Evolutionary conservation across 2,113 vertebrate genomes (phyloP).

Genomic region (Zosterops lateralis): DNA sequence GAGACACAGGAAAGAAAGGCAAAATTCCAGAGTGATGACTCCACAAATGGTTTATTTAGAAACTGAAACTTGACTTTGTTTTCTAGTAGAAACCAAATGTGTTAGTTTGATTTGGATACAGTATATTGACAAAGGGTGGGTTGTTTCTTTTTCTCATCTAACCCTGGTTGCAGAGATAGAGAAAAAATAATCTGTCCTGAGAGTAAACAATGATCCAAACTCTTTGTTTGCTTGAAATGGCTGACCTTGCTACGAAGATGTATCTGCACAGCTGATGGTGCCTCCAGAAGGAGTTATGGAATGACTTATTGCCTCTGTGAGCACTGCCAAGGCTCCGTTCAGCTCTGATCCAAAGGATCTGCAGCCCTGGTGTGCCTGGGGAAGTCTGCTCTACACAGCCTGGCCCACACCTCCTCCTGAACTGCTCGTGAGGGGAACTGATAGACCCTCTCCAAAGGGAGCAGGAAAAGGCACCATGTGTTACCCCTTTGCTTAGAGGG

Average conservation of each 20-base stretch:
- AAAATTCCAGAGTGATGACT: neutral
- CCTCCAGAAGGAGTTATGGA: neutral
- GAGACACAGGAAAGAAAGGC: neutral
- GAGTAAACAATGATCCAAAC: conserved; percentile 6
- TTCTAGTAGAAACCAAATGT: conserved; percentile 23
- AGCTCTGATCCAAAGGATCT: neutral
- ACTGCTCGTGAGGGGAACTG: neutral
- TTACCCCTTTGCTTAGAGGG: no score
- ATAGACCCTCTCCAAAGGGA: neutral
- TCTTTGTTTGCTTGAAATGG: conserved; percentile 26
- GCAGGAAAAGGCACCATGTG: neutral
- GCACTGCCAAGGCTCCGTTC: neutral
- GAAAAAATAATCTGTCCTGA: conserved; percentile 40
- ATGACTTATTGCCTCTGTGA: rapidly evolving
- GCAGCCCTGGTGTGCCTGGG: neutral
- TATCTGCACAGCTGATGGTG: neutral
- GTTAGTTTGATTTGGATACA: conserved; percentile 29
- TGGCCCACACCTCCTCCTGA: neutral
- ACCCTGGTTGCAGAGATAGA: neutral
- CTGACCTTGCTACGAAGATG: neutral
- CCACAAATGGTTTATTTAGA: conserved; percentile 6
- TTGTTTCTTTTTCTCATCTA: conserved; percentile 28
- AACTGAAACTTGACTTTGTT: conserved; percentile 12
- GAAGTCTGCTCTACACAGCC: neutral
- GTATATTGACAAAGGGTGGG: conserved; percentile 39